Conservation (phyloP, 2,888 invertebrate species). For the Petrolisthes cinctipes region DNA sequence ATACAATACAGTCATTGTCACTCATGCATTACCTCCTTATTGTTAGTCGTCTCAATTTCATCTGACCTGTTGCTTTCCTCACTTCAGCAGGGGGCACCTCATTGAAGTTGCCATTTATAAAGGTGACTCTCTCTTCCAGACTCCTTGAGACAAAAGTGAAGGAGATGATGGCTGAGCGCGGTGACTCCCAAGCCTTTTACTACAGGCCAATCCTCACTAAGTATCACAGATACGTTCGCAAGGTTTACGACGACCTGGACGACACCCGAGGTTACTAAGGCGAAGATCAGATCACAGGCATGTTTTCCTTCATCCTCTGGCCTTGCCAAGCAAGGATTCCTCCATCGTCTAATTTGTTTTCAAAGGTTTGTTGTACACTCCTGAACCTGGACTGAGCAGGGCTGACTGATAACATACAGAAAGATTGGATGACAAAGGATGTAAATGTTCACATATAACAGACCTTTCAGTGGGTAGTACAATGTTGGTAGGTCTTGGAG, state of each 20-base stretch:
- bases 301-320: neutral
- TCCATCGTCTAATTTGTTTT: no score
- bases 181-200: slow-evolving; percentile 87
- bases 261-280: slow-evolving; percentile 39
- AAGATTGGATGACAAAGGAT: no score
- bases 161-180: slow-evolving; percentile 78
- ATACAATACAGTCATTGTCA: neutral
- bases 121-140: slow-evolving; percentile 70
- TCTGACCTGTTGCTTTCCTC: neutral
- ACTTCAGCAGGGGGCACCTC: neutral
- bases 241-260: slow-evolving; percentile 35
- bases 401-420: no score
- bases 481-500: no score
- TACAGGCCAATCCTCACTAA: slow-evolving; percentile 75
- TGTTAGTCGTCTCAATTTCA: neutral
- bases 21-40: no score
- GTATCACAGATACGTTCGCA: slow-evolving; percentile 52
- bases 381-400: no score
- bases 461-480: no score
- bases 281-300: neutral
- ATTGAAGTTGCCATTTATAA: neutral
- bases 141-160: slow-evolving; percentile 75
- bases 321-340: neutral
- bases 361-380: no score
- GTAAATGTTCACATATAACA: no score